Conservation (phyloP, 2,888 invertebrate genomes). For the Meloe dianella region DNA sequence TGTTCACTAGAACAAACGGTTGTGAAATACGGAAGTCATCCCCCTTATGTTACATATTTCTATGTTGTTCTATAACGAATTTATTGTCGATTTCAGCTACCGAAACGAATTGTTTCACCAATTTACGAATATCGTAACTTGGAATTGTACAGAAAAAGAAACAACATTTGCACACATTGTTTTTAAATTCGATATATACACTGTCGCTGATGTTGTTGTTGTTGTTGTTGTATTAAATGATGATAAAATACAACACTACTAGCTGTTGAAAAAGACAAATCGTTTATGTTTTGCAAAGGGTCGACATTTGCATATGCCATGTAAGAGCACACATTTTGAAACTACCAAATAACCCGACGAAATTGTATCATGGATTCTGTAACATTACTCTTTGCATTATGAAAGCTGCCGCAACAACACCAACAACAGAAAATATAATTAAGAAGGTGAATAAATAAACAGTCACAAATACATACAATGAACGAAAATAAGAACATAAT, state of each 20-base stretch:
- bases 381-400: not conserved
- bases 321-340: slow-evolving; percentile 2
- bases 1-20: not conserved
- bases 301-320: slow-evolving; percentile 6
- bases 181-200: not conserved
- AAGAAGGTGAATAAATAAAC: not conserved
- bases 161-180: not conserved
- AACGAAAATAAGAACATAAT: not conserved
- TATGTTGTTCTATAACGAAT: not conserved
- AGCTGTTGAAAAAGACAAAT: slow-evolving; percentile 7
- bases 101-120: not conserved
- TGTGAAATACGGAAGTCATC: slow-evolving; percentile 10
- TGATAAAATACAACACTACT: slow-evolving; percentile 1
- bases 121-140: not conserved
- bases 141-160: not conserved
- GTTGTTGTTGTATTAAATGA: not conserved
- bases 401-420: not conserved
- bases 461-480: not conserved
- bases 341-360: not conserved
- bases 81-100: not conserved
- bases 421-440: not conserved
- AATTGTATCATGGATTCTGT: not conserved
- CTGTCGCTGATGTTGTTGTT: not conserved
- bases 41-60: not conserved
- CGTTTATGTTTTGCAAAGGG: slow-evolving; percentile 1